Base-by-base conservation (phyloP, 2,888 invertebrate genomes). In the Agriopis marginaria region DNA sequence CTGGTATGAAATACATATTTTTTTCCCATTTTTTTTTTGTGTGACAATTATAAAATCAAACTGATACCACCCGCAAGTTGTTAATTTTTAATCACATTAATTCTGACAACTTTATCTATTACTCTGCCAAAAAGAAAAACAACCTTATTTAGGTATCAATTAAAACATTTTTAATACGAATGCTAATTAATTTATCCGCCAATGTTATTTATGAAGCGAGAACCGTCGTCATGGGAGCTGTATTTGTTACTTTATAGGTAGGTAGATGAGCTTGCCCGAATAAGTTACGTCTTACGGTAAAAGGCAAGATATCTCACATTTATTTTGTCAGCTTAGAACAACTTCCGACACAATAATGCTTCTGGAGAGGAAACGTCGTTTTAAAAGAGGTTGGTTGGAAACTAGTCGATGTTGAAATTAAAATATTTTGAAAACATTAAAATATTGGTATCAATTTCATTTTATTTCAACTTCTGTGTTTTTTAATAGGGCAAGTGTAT, bases 221-320 rank as follows among this genome's bases (percentile, higher is more conserved):
- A 70, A 68, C 72, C 64, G 58, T 63, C 71, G 72, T 74, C 75
- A 76, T 76, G 67, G 63, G 70, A 70, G 60, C 64, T 66, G 55
- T 69, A 71, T 74, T 70, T 70, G 63, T 60, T 68, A 63, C 63
- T 72, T 75, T 74, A 72, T 72, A 44, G 40, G 44, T 44, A 14
- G 17, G 17, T 32, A 32, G 32, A 3, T n/a, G 8, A 45, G 23
- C 23, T 17, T 7, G n/a, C 12, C 8, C 45, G 23, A 45, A 45
- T 58, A 12, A 45, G 45, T 23, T 4, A 59, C 61, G 67, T 66
- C 76, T 79, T 80, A 80, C 81, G 79, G 80, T 82, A 76, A 81
- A 80, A 76, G 63, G 71, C 65, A 61, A 77, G 77, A 50, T 62
- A 79, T 84, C 83, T 81, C 85, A 85, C 86, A 81, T 85, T 78